Percentiles rank a stretch among this genome's conserved stretches.
Evolutionary conservation across 2,888 invertebrate species (phyloP).

Genomic region (Tetramorium bicarinatum): DNA sequence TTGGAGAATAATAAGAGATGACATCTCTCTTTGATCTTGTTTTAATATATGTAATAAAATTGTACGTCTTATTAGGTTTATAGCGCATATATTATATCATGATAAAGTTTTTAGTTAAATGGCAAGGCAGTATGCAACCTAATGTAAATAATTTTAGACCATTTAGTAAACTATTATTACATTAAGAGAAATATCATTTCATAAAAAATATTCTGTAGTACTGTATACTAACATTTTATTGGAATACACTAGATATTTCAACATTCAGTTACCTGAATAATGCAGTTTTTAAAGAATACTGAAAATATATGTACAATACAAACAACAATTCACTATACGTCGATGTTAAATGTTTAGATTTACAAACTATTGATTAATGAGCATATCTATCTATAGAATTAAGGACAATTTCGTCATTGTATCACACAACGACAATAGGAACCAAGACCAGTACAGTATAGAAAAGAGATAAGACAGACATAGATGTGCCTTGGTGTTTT

Average conservation of each 20-base stretch:
- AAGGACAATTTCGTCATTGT: constrained; percentile 50
- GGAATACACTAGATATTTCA: not conserved
- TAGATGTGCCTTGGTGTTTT: constrained; percentile 81
- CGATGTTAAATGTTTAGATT: constrained; percentile 68
- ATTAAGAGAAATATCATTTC: constrained; percentile 14
- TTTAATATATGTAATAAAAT: constrained; percentile 52
- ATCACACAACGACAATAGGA: constrained; percentile 69
- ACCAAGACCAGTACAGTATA: constrained; percentile 42
- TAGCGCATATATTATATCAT: not conserved
- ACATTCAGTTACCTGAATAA: constrained; percentile 29
- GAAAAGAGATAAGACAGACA: constrained; percentile 65
- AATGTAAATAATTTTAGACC: constrained; percentile 30
- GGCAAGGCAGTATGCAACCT: constrained; percentile 43
- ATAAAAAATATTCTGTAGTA: constrained; percentile 3
- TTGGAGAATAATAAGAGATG: constrained; percentile 56
- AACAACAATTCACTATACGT: constrained; percentile 48
- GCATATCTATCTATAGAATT: constrained; percentile 55
- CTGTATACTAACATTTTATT: not conserved
- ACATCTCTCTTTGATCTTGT: constrained; percentile 57
- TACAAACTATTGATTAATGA: constrained; percentile 61
- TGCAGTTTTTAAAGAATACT: constrained; percentile 43
- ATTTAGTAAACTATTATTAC: constrained; percentile 27
- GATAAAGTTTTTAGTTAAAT: constrained; percentile 26
- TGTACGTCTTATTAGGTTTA: constrained; percentile 30
- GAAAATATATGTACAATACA: constrained; percentile 51